A percentile compares a stretch with the other conserved stretches of the same genome.
Evolutionary conservation across 2,797 vertebrate genomes (phyloP).

Genomic region (Enteromius paludinosus): DNA sequence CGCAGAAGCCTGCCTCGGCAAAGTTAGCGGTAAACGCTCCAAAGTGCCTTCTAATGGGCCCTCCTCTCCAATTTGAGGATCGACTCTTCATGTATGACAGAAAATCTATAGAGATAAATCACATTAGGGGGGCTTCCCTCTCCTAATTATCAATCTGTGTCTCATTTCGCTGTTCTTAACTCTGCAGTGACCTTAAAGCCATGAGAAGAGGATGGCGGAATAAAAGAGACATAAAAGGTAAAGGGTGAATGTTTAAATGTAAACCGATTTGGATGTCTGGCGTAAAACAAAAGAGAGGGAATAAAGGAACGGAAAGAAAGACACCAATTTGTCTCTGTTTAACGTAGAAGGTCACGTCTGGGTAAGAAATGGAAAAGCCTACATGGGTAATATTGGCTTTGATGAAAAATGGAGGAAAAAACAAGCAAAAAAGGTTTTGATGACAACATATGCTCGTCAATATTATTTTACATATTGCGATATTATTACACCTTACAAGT

Average conservation of each 20-base stretch:
- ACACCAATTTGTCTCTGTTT: constrained; percentile 43
- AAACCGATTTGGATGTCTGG: constrained; percentile 65
- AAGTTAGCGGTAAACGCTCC: constrained; percentile 83
- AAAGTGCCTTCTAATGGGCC: constrained; percentile 90
- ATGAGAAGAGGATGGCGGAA: constrained; percentile 58
- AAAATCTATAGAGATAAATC: constrained; percentile 99
- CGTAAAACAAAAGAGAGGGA: constrained; percentile 57
- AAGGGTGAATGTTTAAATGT: constrained; percentile 73
- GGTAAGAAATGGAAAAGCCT: constrained; percentile 34
- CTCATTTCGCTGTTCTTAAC: constrained; percentile 91
- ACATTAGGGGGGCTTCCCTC: constrained; percentile 91
- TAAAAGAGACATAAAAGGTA: constrained; percentile 73
- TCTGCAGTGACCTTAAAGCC: constrained; percentile 90
- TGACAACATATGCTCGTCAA: not conserved
- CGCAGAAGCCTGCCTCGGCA: constrained; percentile 71
- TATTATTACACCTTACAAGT: not conserved
- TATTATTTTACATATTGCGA: not conserved
- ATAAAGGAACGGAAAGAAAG: constrained; percentile 44
- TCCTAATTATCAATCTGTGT: constrained; percentile 97
- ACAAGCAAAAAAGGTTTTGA: not conserved
- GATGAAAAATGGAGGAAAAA: constrained; percentile 3
- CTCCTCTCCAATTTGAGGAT: constrained; percentile 91
- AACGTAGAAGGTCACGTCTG: constrained; percentile 43
- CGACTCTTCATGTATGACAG: constrained; percentile 96
- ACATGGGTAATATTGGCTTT: constrained; percentile 26